These are phyloP conservation scores for Perizoma flavofasciatum DNA, from an alignment of 2,888 invertebrate species.

Conservation along the genomic window DNA sequence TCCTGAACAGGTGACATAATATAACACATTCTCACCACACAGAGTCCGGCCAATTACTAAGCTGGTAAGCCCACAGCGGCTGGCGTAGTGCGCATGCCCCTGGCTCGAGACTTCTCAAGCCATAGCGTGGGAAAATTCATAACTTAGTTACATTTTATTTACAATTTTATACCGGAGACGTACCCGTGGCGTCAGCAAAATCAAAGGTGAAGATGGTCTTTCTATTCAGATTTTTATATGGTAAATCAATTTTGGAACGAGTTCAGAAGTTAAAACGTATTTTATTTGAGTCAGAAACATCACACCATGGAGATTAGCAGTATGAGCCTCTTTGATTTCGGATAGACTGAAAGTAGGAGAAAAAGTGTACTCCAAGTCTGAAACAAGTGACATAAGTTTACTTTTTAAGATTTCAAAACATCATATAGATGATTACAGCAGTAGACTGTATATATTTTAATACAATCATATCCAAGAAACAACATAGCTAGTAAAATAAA, in stretches of 20 bases:
- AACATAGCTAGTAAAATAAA: too few relatives aligned
- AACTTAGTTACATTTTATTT: slow-evolving; percentile 33
- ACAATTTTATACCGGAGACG: slow-evolving; percentile 31
- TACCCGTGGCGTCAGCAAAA: slow-evolving; percentile 24
- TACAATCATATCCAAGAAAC: too few relatives aligned
- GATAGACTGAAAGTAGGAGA: too few relatives aligned
- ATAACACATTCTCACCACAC: slow-evolving; percentile 17
- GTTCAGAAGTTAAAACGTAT: too few relatives aligned
- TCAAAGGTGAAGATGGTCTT: slow-evolving; percentile 17
- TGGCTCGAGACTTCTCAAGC: slow-evolving; percentile 17
- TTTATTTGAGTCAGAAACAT: too few relatives aligned
- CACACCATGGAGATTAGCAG: too few relatives aligned
- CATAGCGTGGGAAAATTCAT: slow-evolving; percentile 30
- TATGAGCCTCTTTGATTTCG: too few relatives aligned
- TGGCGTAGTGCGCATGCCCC: slow-evolving; percentile 24
- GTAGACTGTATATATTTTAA: too few relatives aligned
- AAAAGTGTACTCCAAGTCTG: too few relatives aligned
- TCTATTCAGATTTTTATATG: slow-evolving; percentile 19
- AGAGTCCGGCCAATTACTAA: slow-evolving; percentile 26
- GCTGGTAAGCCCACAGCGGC: slow-evolving; percentile 14
- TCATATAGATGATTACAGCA: too few relatives aligned
- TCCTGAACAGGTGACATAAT: slow-evolving; percentile 3
- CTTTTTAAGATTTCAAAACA: too few relatives aligned
- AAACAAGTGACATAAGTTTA: too few relatives aligned
- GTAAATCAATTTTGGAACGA: neutral